Evolutionary conservation across 2,888 invertebrate species (phyloP), one percentile per base, ranked within the genome.

Genomic region (Fragum whitleyi): DNA sequence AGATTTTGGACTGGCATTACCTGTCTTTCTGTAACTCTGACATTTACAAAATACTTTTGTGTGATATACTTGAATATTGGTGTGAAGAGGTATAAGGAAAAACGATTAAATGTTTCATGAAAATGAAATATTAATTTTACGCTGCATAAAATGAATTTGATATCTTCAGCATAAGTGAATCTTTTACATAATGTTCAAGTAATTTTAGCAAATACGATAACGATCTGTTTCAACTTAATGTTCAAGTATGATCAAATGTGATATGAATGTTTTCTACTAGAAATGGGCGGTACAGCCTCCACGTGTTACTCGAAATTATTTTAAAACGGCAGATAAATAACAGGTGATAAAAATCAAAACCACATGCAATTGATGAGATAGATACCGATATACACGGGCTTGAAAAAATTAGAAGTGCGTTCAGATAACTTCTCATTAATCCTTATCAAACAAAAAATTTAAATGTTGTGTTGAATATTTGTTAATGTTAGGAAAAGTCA

Each of bases 201-300:
- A 47, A 19, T 47, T 47, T n/a, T 36, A n/a, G 32, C 5, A 47
- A 19, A 47, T 47, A 14, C 14, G 47, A 47, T 47, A 47, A 47
- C 47, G 47, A 47, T 57, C 57, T 57, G 11, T 26, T 57, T 57
- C 57, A 57, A 26, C 23, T 57, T 57, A 26, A 26, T 57, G 57
- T 57, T 57, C 21, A 57, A 57, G 26, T 57, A 57, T 57, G 11
- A 26, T 26, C 26, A 57, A 57, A 57, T 57, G 26, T n/a, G 26
- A 57, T 57, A 26, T 14, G 23, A 57, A 57, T 57, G 19, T 26
- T 9, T 23, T 57, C 1, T 26, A 23, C 57, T 26, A 23, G 23
- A 7, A 57, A 57, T 57, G 26, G 57, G 47, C 47, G 47, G 47
- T 47, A 16, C 47, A 47, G 14, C n/a, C 47, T 47, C 47, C 14